Evolutionary conservation across 2,888 invertebrate genomes (phyloP).

Genomic region (Scotopteryx bipunctaria): DNA sequence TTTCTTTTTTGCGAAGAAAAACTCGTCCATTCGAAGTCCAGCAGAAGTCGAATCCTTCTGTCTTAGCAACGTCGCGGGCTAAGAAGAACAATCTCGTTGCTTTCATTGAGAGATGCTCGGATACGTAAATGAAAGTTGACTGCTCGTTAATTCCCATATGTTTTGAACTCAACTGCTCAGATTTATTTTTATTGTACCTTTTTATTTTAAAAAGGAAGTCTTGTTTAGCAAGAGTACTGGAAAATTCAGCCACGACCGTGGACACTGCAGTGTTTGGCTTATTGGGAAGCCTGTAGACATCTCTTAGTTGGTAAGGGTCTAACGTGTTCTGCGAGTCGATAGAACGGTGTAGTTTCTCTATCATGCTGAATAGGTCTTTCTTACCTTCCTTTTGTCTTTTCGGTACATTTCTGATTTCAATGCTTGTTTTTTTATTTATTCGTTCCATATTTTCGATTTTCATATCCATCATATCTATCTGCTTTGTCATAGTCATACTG

Average conservation of each 20-base stretch:
- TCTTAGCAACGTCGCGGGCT: conserved; percentile 6
- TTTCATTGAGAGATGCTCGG: conserved; percentile 8
- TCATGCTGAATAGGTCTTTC: not conserved
- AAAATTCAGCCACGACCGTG: conserved; percentile 5
- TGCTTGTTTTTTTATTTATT: too few species aligned
- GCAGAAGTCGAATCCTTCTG: conserved; percentile 5
- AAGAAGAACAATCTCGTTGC: conserved; percentile 6
- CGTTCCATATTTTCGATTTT: conserved; percentile 1
- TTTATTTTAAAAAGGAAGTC: not conserved
- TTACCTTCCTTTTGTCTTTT: not conserved
- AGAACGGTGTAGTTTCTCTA: not conserved
- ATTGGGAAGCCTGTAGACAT: conserved; percentile 3
- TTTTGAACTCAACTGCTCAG: not conserved
- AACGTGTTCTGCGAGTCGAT: not conserved
- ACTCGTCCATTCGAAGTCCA: conserved; percentile 11
- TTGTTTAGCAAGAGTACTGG: not conserved
- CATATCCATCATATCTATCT: not conserved
- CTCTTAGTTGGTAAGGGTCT: not conserved
- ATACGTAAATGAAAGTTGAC: not conserved
- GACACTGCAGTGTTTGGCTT: not conserved
- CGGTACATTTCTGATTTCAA: not conserved
- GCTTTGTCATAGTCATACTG: too few species aligned
- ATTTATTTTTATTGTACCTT: not conserved
- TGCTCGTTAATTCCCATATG: not conserved
- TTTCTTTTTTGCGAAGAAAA: conserved; percentile 5